Evolutionary conservation across 2,797 vertebrate genomes (phyloP).

Genomic region (Hippopotamyrus pictus): DNA sequence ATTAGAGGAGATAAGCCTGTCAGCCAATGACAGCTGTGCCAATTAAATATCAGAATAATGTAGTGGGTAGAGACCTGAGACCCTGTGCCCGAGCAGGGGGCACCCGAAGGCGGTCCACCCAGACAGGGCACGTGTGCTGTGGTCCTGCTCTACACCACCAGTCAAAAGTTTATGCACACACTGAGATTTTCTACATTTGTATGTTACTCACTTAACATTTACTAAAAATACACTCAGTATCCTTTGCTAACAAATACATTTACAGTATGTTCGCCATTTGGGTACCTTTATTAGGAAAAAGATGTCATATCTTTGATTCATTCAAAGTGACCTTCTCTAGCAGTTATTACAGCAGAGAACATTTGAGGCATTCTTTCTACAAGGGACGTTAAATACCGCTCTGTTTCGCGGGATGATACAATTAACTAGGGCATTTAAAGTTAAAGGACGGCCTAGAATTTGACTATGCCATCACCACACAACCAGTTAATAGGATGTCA

Average conservation of each 20-base stretch:
- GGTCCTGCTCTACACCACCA: neutral
- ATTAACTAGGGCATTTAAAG: neutral
- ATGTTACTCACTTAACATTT: neutral
- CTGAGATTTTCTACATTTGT: neutral
- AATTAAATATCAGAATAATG: conserved; percentile 6
- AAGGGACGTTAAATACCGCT: neutral
- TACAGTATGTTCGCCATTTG: neutral
- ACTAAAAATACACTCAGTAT: neutral
- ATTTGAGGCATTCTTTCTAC: neutral
- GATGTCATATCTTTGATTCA: neutral
- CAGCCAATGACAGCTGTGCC: neutral
- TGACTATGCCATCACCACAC: neutral
- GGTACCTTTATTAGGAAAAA: neutral
- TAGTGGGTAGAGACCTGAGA: neutral
- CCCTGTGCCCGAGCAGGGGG: neutral
- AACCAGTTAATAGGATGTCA: neutral
- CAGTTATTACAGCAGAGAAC: neutral
- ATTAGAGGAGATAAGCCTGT: neutral
- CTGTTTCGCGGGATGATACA: neutral
- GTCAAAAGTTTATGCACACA: neutral
- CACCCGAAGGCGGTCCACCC: neutral
- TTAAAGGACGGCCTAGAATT: too few relatives aligned
- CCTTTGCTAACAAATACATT: neutral
- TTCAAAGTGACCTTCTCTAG: neutral
- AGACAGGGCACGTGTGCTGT: neutral